Base-by-base conservation (phyloP, 2,888 invertebrate species). In the Torymus auratus region DNA sequence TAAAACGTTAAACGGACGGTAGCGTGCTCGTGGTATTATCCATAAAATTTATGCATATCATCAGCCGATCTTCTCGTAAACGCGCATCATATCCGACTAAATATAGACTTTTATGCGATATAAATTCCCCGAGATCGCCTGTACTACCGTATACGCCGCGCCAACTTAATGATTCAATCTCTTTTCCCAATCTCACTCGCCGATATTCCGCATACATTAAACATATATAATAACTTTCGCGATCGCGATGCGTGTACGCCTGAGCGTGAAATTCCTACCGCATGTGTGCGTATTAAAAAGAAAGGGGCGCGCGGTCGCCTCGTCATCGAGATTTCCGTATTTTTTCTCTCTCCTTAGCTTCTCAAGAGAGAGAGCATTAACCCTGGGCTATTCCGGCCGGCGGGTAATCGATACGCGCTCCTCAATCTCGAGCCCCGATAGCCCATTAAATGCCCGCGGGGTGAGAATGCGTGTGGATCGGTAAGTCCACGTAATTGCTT, bases 341-440 rank as follows among this genome's bases (percentile, higher is more conserved):
- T 12, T 28, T 14, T 10, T n/a, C 58, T 55, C 20, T 14, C 15
- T 20, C 7, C 28, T 28, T 28, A 28, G 28, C 28, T 28, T 28
- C 28, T 28, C 28, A 28, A n/a, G n/a, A n/a, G 1, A 28, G 62
- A 56, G 79, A 74, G 69, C 74, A 56, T 74, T 79, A 55, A 79
- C 69, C 74, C 53, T 65, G 28, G 28, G 28, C 28, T 28, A 28
- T 28, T 28, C 11, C 28, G n/a, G 60, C 61, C 12, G 0, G 28
- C 28, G 14, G n/a, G 78, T 72, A 78, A 78, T 78, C 78, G 74
- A 69, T 79, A 74, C 52, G 69, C 56, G 69, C 56, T 52, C 58
- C 71, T 76, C 76, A 56, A 61, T 76, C 53, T 67, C 60, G n/a
- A n/a, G 5, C 13, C 17, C 11, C 53, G 56, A 65, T 72, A 67